These are phyloP conservation scores for Lutjanus campechanus DNA, from an alignment of 2,797 vertebrate species.

Conservation along the genomic window DNA sequence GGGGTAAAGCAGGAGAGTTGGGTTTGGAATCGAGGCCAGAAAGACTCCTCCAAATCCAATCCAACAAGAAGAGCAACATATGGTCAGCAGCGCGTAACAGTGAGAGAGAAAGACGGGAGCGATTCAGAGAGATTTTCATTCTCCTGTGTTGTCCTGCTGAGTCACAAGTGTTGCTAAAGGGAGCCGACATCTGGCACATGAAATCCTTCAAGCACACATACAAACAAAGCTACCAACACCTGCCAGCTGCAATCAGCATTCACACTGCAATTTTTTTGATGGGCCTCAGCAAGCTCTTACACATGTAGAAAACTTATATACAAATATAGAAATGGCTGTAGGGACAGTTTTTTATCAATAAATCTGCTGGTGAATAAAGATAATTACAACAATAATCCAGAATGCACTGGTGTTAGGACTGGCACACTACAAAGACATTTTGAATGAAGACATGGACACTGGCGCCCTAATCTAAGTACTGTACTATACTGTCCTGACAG, in stretches of 20 bases:
- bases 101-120: conserved; percentile 24
- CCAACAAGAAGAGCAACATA: conserved; percentile 50
- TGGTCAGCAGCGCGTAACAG: conserved; percentile 38
- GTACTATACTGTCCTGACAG: too few species aligned
- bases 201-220: conserved; percentile 46
- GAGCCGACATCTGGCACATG: conserved; percentile 61
- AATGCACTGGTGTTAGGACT: neutral
- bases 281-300: neutral
- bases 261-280: conserved; percentile 25
- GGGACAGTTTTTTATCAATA: conserved; percentile 4
- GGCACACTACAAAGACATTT: neutral
- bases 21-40: neutral
- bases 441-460: neutral
- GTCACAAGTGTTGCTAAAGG: conserved; percentile 57
- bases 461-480: too few species aligned
- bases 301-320: neutral
- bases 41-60: conserved; percentile 41
- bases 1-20: conserved; percentile 2
- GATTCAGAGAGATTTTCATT: conserved; percentile 48
- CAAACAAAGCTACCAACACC: conserved; percentile 47
- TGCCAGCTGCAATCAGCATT: conserved; percentile 39
- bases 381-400: neutral
- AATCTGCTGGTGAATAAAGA: neutral
- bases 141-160: conserved; percentile 47
- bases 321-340: conserved; percentile 12